Base-by-base conservation (phyloP, 2,113 vertebrate genomes). In the Ictalurus furcatus region DNA sequence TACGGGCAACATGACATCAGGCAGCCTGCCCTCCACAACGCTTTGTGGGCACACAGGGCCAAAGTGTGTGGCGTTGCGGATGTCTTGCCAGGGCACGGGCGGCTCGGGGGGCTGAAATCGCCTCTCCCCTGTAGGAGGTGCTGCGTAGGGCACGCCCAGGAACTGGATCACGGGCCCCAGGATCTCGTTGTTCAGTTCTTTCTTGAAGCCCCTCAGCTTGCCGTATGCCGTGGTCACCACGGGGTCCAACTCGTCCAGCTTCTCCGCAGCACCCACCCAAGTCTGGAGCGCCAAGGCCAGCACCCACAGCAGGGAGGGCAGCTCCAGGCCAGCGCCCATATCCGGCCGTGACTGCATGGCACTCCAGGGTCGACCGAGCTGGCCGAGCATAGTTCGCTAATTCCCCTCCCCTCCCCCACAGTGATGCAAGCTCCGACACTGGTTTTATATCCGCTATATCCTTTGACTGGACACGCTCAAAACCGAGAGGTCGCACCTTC, bases 121-220 rank as follows among this genome's bases (percentile, higher is more conserved):
- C 84, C 95, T 97, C 90, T 99, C 98, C 34, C 98, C 98, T 0
- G 97, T 97, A 3, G 99, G 99, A 2, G 99, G 96, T n/a, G 97
- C 96, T 1, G 99, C 99, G 6, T 99, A 99, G 0, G 99, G 99
- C 90, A 99, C 97, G 0, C 99, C 99, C 7, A 99, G 96, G 87
- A 99, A 99, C 94, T 99, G 98, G 91, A 99, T 95, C 6, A 99
- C 98, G 0, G 99, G 99, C 65, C 99, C 99, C 93, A 99, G 88
- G 92, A 99, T 99, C 93, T 99, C 99, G 90, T 99, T 99, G 93
- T 98, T 99, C 81, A 99, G 97, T 94, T 99, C 98, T 93, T 99
- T 99, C 95, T 99, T 99, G 92, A 99, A 89, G 73, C 99, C 99
- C 74, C 98, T 96, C 91, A 99, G 94, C 93, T 96, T 97, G 91